These are phyloP conservation scores for Clarias gariepinus DNA, from an alignment of 2,113 vertebrate genomes.

Conservation along the genomic window DNA sequence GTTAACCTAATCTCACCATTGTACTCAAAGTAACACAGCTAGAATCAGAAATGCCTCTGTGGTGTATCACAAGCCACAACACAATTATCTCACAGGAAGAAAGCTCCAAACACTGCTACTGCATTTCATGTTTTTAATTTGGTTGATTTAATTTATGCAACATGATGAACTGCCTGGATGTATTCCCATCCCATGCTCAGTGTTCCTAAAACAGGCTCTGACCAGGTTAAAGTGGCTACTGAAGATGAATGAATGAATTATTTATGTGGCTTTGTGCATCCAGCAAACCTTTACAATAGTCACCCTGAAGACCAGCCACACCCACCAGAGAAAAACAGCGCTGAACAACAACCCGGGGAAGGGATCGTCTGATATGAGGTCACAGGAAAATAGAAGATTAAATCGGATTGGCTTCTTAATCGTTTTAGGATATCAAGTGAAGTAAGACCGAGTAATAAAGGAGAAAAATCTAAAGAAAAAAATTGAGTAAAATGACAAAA, in stretches of 20 bases:
- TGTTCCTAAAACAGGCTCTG: neutral
- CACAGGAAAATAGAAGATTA: too few species aligned
- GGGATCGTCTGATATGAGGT: too few species aligned
- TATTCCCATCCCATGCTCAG: neutral
- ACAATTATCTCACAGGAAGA: neutral
- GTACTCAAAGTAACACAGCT: neutral
- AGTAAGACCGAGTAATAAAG: neutral
- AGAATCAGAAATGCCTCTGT: neutral
- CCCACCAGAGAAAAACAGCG: too few species aligned
- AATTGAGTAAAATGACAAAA: neutral
- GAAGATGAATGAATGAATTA: neutral
- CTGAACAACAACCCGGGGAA: too few species aligned
- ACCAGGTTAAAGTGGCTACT: neutral
- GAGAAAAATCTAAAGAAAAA: neutral
- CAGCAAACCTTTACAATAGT: neutral
- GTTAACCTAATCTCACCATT: slow-evolving; percentile 23
- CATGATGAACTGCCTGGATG: neutral
- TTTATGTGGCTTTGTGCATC: neutral
- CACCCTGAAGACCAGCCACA: neutral
- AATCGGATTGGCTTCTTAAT: neutral
- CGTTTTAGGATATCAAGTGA: neutral
- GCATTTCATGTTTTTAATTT: neutral
- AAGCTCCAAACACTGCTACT: neutral
- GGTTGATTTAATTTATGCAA: neutral
- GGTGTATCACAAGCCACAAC: neutral